Evolutionary conservation across 2,797 vertebrate genomes (phyloP).

Genomic region (Thunnus albacares): DNA sequence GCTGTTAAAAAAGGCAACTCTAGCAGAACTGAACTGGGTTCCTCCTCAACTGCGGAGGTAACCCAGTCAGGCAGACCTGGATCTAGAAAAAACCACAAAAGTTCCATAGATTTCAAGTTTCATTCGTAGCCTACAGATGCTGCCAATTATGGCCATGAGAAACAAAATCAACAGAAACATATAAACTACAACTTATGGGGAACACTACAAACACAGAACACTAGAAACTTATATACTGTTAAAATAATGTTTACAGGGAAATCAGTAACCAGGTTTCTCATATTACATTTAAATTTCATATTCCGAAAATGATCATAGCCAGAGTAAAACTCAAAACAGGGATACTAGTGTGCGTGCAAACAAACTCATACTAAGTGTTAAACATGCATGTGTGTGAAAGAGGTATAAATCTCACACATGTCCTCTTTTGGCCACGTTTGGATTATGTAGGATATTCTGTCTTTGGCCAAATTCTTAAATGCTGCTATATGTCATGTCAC

Average conservation of each 20-base stretch:
- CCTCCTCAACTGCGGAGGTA: no score
- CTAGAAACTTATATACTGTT: conserved; percentile 10
- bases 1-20: neutral
- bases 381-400: neutral
- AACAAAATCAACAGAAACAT: neutral
- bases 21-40: neutral
- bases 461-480: neutral
- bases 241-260: neutral
- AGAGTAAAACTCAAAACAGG: neutral
- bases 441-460: neutral
- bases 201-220: conserved; percentile 2
- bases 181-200: neutral
- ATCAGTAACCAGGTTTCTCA: neutral
- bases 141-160: neutral
- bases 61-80: neutral
- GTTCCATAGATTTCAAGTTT: neutral
- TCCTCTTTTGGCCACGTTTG: neutral
- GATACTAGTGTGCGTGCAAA: neutral
- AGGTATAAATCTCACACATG: neutral
- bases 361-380: neutral
- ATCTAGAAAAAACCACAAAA: neutral
- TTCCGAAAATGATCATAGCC: neutral
- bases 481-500: neutral
- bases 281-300: neutral
- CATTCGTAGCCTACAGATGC: neutral